Evolutionary conservation across 2,888 invertebrate species (phyloP).

Genomic region (Pseudococcus jackbeardsleyi): DNA sequence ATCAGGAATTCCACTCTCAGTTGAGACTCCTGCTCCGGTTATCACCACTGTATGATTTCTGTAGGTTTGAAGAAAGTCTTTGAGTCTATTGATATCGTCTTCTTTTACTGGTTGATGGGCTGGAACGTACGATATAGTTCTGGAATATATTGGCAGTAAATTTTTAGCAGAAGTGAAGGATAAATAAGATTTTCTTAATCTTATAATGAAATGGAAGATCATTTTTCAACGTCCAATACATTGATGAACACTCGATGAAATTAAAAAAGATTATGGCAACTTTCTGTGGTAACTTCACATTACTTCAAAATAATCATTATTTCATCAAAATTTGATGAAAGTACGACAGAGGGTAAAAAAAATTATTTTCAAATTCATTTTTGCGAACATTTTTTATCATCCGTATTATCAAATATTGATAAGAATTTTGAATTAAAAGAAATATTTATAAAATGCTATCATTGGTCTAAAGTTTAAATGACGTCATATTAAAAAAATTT

Average conservation of each 20-base stretch:
- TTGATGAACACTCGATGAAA: background rate
- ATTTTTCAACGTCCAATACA: background rate
- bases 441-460: too few relatives aligned
- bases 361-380: too few relatives aligned
- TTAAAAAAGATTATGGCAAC: too few relatives aligned
- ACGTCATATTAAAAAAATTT: too few relatives aligned
- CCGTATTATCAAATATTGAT: too few relatives aligned
- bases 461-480: too few relatives aligned
- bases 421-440: too few relatives aligned
- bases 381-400: too few relatives aligned
- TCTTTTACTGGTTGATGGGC: conserved; percentile 21
- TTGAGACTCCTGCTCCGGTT: conserved; percentile 96
- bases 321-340: too few relatives aligned
- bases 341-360: too few relatives aligned
- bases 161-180: background rate
- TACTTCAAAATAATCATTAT: too few relatives aligned
- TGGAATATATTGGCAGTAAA: background rate
- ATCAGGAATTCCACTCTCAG: conserved; percentile 96
- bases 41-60: background rate
- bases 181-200: background rate
- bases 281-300: too few relatives aligned
- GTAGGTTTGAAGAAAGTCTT: background rate
- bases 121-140: conserved; percentile 31
- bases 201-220: background rate
- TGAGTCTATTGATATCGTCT: conserved; percentile 9